These are phyloP conservation scores for Sebastes iracundus DNA, from an alignment of 2,797 vertebrate genomes.

Conservation along the genomic window DNA sequence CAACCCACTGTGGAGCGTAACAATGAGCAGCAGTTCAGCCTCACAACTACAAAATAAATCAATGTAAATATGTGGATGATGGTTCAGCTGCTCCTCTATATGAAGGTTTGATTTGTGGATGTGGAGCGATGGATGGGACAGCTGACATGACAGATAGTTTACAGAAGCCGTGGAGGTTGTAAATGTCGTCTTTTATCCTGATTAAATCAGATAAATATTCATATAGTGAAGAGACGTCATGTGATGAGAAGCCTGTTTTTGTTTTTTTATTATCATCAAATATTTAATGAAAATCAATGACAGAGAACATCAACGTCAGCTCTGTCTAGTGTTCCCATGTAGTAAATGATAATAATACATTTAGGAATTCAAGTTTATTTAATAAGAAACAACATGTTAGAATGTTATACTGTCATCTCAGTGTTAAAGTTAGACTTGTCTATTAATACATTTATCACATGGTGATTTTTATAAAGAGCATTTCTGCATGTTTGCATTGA, in stretches of 20 bases:
- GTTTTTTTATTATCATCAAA: too few relatives aligned
- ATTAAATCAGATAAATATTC: neutral
- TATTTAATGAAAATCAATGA: neutral
- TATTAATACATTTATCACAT: neutral
- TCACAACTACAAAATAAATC: too few relatives aligned
- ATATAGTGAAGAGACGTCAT: too few relatives aligned
- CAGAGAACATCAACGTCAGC: neutral
- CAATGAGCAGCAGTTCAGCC: too few relatives aligned
- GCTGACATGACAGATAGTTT: too few relatives aligned
- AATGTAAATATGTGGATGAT: too few relatives aligned
- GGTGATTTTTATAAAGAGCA: neutral
- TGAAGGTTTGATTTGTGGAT: neutral
- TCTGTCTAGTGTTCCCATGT: neutral
- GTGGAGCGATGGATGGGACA: neutral
- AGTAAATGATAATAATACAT: too few relatives aligned
- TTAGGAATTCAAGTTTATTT: neutral
- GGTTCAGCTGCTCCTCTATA: too few relatives aligned
- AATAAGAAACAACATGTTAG: too few relatives aligned
- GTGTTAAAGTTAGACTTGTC: neutral
- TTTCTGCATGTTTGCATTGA: neutral
- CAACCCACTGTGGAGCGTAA: too few relatives aligned
- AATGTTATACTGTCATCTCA: too few relatives aligned
- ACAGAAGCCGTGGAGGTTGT: neutral
- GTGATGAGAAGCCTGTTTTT: too few relatives aligned
- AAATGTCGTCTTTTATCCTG: neutral